A percentile compares a stretch with the other conserved stretches of the same genome.
Conservation (phyloP, 2,113 vertebrate species). For the Phoenicopterus ruber region DNA sequence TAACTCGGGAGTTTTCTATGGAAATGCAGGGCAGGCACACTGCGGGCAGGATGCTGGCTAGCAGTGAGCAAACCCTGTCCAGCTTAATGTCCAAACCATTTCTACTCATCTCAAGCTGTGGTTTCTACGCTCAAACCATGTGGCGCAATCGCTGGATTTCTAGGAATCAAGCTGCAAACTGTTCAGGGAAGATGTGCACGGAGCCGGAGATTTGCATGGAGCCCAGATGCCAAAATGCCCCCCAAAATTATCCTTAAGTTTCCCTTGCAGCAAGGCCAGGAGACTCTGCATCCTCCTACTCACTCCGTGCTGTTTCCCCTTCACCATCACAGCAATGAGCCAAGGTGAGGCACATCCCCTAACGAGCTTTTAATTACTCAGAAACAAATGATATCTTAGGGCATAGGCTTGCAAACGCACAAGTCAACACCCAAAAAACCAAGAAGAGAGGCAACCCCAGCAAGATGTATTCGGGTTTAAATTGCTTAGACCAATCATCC, state of each 20-base stretch:
- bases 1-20: background rate
- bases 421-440: background rate
- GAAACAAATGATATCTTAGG: background rate
- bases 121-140: no score
- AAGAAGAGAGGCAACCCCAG: background rate
- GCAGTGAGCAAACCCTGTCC: background rate
- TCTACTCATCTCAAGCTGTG: background rate
- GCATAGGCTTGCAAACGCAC: rapidly evolving
- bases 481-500: slow-evolving; percentile 7
- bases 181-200: rapidly evolving
- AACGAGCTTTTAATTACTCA: background rate
- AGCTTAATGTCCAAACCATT: rapidly evolving
- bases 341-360: background rate
- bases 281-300: background rate
- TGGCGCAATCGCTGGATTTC: background rate
- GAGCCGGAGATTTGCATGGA: rapidly evolving
- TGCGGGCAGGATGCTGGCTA: background rate
- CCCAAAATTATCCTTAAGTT: background rate
- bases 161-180: background rate
- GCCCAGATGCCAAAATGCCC: background rate
- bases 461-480: background rate
- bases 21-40: background rate
- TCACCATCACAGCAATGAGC: background rate
- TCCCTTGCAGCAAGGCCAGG: background rate
- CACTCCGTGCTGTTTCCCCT: background rate